Evolutionary conservation across 2,888 invertebrate genomes (phyloP).

Genomic region (Crepidodera aurea): DNA sequence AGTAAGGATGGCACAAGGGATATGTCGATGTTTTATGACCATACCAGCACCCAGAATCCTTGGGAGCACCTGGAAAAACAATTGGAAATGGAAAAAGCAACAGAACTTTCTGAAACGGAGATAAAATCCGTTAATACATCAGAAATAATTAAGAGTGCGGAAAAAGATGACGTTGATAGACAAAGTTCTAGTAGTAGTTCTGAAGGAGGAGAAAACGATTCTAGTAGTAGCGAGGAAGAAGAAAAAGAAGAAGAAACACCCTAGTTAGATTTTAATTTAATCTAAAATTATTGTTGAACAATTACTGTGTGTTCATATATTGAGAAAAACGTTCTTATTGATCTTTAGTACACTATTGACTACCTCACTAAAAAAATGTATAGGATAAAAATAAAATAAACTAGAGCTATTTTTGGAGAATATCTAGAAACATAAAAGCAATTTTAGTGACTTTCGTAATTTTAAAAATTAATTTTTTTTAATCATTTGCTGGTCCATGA

Average conservation of each 20-base stretch:
- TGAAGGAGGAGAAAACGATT: background rate
- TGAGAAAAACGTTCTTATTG: too few species aligned
- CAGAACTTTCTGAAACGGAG: background rate
- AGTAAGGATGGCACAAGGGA: slow-evolving; percentile 23
- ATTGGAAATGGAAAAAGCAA: slow-evolving; percentile 1
- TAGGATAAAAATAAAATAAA: too few species aligned
- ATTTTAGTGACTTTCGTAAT: too few species aligned
- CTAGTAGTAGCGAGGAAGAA: background rate
- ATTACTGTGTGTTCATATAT: too few species aligned
- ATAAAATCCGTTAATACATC: background rate
- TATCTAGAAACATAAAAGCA: too few species aligned
- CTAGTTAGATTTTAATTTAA: background rate
- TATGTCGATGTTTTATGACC: slow-evolving; percentile 33
- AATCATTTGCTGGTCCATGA: too few species aligned
- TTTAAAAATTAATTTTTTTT: too few species aligned
- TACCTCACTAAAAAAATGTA: too few species aligned
- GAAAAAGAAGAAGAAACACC: background rate
- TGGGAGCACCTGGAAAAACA: slow-evolving; percentile 36
- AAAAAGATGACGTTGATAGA: background rate
- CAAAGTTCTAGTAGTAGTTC: background rate
- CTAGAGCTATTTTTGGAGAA: too few species aligned
- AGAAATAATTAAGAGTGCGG: background rate
- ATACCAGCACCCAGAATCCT: slow-evolving; percentile 33
- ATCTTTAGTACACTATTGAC: too few species aligned
- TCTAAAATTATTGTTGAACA: background rate